These are phyloP conservation scores for Crypturellus undulatus DNA, from an alignment of 2,113 vertebrate genomes.

Conservation along the genomic window DNA sequence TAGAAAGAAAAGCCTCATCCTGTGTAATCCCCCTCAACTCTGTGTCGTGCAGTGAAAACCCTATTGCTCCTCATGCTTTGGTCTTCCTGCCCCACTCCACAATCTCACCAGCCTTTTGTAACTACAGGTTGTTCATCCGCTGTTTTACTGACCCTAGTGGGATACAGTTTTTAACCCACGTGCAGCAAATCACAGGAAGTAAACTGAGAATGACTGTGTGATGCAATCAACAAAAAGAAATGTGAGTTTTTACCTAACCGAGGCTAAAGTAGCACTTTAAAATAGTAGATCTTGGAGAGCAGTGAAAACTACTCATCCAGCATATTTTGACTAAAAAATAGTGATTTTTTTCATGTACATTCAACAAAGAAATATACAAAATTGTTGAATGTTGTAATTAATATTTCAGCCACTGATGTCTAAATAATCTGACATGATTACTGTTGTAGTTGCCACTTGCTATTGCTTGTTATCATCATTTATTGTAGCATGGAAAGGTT, in stretches of 20 bases:
- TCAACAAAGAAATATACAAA: background rate
- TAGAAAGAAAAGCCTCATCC: background rate
- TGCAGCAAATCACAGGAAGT: background rate
- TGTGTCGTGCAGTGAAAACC: background rate
- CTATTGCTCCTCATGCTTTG: background rate
- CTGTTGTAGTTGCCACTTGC: background rate
- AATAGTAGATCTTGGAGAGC: background rate
- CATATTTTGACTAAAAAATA: background rate
- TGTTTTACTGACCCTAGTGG: background rate
- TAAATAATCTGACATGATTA: constrained; percentile 11
- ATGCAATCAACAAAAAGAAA: background rate
- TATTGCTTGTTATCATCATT: background rate
- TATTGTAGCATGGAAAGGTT: background rate
- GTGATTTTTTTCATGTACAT: background rate
- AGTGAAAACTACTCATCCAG: background rate
- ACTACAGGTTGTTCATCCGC: background rate
- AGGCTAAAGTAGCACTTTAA: background rate
- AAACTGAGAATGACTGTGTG: background rate
- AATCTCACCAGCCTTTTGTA: background rate
- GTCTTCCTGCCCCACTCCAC: background rate
- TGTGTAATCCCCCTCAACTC: background rate
- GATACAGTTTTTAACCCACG: background rate
- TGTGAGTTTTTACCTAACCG: background rate
- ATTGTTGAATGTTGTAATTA: background rate
- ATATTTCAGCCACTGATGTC: background rate